These are phyloP conservation scores for Leptopterna dolabrata DNA, from an alignment of 2,888 invertebrate genomes.

Conservation along the genomic window DNA sequence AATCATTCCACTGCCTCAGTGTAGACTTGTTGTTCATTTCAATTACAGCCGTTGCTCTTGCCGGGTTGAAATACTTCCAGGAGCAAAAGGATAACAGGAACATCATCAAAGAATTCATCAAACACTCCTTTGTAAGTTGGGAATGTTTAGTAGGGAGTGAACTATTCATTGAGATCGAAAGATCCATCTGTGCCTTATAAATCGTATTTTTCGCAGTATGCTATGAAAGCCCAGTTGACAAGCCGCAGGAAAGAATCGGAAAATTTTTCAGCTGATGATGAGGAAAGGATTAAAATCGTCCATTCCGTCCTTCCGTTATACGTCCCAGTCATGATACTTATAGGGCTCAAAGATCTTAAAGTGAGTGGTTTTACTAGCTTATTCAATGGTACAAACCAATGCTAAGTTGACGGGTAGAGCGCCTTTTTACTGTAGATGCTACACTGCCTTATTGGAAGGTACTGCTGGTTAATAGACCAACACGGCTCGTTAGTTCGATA, in stretches of 20 bases:
- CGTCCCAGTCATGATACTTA: slow-evolving; percentile 31
- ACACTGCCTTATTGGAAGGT: too few relatives aligned
- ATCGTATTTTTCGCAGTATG: neutral
- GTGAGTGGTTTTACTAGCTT: neutral
- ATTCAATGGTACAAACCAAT: too few relatives aligned
- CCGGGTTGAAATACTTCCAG: neutral
- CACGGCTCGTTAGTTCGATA: too few relatives aligned
- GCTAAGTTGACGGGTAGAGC: too few relatives aligned
- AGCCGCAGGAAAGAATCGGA: neutral
- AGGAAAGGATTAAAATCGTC: slow-evolving; percentile 35
- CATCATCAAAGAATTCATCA: slow-evolving; percentile 1
- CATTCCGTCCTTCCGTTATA: slow-evolving; percentile 20
- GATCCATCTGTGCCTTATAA: neutral
- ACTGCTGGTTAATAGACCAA: too few relatives aligned
- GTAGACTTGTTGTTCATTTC: too few relatives aligned
- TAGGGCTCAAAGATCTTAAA: slow-evolving; percentile 43
- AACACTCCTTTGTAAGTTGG: slow-evolving; percentile 18
- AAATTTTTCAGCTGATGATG: slow-evolving; percentile 9
- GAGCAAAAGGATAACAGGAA: slow-evolving; percentile 6
- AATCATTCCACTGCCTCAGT: too few relatives aligned
- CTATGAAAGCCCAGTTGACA: neutral
- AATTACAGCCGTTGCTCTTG: neutral
- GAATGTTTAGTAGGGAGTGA: neutral
- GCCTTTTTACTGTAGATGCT: too few relatives aligned
- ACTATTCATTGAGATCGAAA: neutral